Conservation (phyloP, 1,140 invertebrate genomes). For the Arion vulgaris region DNA sequence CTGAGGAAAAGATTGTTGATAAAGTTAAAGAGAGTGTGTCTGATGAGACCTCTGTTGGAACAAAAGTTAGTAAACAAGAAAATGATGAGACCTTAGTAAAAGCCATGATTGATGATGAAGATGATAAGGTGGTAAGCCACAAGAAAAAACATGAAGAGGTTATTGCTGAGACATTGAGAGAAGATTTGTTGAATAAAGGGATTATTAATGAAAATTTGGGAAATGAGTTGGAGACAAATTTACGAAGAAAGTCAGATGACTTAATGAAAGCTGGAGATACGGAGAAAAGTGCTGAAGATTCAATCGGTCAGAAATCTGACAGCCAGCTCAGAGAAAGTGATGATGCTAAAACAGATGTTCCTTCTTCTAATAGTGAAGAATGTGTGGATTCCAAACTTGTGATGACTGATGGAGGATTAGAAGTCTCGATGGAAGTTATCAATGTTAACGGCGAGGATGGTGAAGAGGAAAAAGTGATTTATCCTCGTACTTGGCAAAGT, state of each 20-base stretch:
- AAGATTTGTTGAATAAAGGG: neutral
- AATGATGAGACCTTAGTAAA: neutral
- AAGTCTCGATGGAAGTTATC: conserved; percentile 8
- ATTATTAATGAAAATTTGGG: neutral
- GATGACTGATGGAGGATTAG: conserved; percentile 15
- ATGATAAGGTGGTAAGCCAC: conserved; percentile 1
- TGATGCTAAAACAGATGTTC: too few species aligned
- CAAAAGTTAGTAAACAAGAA: neutral
- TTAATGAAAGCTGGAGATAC: neutral
- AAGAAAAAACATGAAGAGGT: neutral
- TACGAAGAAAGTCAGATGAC: neutral
- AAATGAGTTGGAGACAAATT: conserved; percentile 14
- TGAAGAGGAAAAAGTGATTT: neutral
- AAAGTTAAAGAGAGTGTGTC: neutral
- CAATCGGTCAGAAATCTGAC: neutral
- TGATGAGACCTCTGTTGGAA: neutral
- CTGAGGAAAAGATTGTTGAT: neutral
- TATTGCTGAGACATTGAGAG: too few species aligned
- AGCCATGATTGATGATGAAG: conserved; percentile 23
- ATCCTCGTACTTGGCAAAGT: neutral
- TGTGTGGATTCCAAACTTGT: neutral
- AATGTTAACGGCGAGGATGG: conserved; percentile 1
- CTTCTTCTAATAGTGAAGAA: neutral
- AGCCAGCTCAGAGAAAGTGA: neutral
- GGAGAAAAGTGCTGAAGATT: neutral